phyloP scores from a whole-genome alignment of 2,797 vertebrate species.

The Hemitrygon akajei region DNA sequence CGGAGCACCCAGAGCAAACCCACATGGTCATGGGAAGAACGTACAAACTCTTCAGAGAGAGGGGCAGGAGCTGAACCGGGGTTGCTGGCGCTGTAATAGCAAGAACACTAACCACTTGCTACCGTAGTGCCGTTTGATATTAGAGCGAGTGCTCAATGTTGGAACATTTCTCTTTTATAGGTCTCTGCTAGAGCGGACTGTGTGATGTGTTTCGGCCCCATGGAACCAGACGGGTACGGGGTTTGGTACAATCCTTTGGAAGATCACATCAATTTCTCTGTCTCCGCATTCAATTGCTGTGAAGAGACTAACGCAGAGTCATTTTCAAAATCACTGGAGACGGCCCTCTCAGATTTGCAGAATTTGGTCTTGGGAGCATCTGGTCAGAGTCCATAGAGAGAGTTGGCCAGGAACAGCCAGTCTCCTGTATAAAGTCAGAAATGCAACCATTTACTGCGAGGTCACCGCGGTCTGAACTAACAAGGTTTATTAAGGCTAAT shows the following conservation, averaged over 20 bases:
- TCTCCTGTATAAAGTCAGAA: neutral
- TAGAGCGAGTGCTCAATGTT: neutral
- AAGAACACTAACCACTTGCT: no score
- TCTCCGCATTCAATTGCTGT: conserved; percentile 75
- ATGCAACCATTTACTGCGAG: no score
- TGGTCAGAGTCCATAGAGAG: neutral
- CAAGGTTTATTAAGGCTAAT: neutral
- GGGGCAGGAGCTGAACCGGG: no score
- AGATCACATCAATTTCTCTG: conserved; percentile 41
- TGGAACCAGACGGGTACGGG: conserved; percentile 12
- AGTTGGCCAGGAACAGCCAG: no score
- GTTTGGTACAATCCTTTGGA: conserved; percentile 29
- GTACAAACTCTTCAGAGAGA: no score
- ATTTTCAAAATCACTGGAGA: conserved; percentile 57
- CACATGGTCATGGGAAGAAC: no score
- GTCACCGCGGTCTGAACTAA: neutral
- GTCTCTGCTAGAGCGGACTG: neutral
- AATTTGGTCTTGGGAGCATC: conserved; percentile 55
- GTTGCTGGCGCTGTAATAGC: no score
- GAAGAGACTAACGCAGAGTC: conserved; percentile 69
- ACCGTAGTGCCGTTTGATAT: neutral
- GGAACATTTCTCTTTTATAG: neutral
- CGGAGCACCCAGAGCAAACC: no score
- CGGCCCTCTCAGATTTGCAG: conserved; percentile 60
- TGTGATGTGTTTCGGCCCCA: conserved; percentile 29